Evolutionary conservation across 1,140 invertebrate genomes (phyloP), one percentile per base, ranked within the genome.

Genomic region (Schlechtendalia chinensis): DNA sequence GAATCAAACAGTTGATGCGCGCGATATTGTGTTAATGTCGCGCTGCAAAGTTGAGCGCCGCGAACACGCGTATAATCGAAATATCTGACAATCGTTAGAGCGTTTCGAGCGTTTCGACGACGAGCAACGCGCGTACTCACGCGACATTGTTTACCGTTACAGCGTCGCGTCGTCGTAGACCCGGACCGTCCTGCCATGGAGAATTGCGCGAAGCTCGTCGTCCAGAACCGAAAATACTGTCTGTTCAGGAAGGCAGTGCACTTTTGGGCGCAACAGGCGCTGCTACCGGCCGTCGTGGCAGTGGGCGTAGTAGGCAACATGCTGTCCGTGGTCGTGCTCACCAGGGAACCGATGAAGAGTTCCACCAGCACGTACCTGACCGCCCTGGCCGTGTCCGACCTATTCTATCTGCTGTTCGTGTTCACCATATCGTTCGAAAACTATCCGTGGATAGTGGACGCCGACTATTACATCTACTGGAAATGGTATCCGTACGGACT

Each of bases 281-380:
- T 91, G 50, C 89, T 92, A 71, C 92, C 92, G n/a, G 87, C 91
- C 47, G 87, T 93, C 72, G 88, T 91, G 83, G 85, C 89, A 81
- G 86, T 92, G 79, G 92, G 92, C 71, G 88, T 93, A 56, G 85
- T 91, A 81, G 92, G 92, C 47, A 93, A 93, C 84, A 86, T 89
- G 53, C 86, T 93, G 53, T 92, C 91, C 54, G 90, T 93, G 79
- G 89, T 92, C 83, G 91, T 94, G 75, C 88, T 94, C 80, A 93
- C 91, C 82, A 87, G 91, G 71, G 88, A 91, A 83, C 88, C 90
- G 50, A 93, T 94, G 92, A 86, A 91, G 79, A 90, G 89, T 81
- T 92, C 92, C 39, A 93, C 92, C 58, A 93, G 93, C 85, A 87
- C 89, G 82, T 93, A 93, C 85, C 86, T 93, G 83, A 91, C 90